Evolutionary conservation across 2,797 vertebrate species (phyloP), one percentile per base, ranked within the genome.

Genomic region (Cephalopachus bancanus): DNA sequence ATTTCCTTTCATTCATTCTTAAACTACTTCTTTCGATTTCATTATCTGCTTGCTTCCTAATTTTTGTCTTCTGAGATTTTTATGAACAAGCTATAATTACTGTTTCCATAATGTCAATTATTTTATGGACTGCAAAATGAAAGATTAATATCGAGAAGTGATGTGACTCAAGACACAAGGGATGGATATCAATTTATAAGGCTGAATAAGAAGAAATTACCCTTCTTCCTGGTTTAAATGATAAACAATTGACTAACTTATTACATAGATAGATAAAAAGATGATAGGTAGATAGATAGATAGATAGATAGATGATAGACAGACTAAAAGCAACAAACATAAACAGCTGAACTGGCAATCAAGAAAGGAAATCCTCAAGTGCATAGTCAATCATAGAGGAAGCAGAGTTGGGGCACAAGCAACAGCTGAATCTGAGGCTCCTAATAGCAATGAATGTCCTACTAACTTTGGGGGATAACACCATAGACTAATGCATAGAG

Each of bases 11-110:
- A 85, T 90, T 94, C 16, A 93, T 65, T 86, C 59, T 67, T 85
- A 74, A 78, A 74, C 76, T 64, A 37, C 51, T 89, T 93, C 55
- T 85, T 94, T 91, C 62, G 17, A 60, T 90, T 94, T 91, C 59
- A 94, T 59, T 64, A 86, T 78, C 83, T 55, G 44, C 62, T 74
- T 55, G 44, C 62, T 74, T 93, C 76, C 37, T 79, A 89, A 89
- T 89, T 89, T 74, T 55, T 57, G 64, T 94, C 89, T 89, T 90
- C 75, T 72, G 60, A 94, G 92, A 93, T 89, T 69, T 69, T 83
- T 76, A 57, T n/a, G 33, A 90, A 93, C 57, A 91, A 87, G 57
- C n/a, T 69, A 62, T 92, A 95, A 97, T 96, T 90, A 96, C 60
- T 12, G 7, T 86, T 86, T 80, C 95, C 9, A 57, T 83, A 65